Evolutionary conservation across 2,888 invertebrate species (phyloP), one percentile per base, ranked within the genome.

Genomic region (Apocheima hispidaria): DNA sequence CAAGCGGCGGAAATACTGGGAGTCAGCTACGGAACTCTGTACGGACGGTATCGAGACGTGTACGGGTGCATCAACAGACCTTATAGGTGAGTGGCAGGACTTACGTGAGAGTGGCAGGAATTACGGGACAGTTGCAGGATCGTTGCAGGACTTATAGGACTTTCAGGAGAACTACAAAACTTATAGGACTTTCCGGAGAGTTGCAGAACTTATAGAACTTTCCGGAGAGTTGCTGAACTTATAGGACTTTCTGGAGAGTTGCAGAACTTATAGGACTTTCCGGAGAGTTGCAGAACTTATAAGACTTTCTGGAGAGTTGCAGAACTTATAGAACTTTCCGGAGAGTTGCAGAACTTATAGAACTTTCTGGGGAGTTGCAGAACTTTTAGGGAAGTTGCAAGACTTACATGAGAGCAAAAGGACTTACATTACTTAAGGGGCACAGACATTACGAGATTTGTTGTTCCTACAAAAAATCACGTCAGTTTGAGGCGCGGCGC

Each of bases 21-120:
- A 1, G 98, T 98, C 0, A 97, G 97, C 46, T 98, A 98, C 89
- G 98, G 98, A 4, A 98, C 98, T 0, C 93, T 98, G 6, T 98
- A 98, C 83, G 98, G 98, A 2, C 93, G 98, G 75, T 98, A 98
- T 83, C 93, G 98, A 4, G 98, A 98, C 87, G 97, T 97, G 14
- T 97, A 97, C 81, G 97, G 97, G 18, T 97, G 97, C 82, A 94
- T 97, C 65, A 97, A 97, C 87, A 95, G 97, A 85, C 97, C 97
- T 0, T 97, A 97, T 82, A 95, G 97, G 97, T 96, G 74, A 86
- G 79, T 54, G 4, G 14, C 36, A 30, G 30, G 10, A 30, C 30
- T 30, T 30, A 2, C 3, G 2, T n/a, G 33, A n/a, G 33, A n/a
- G 4, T n/a, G 33, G 33, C n/a, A n/a, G 33, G 33, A n/a, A n/a